Percentiles rank a stretch among this genome's conserved stretches.
These are phyloP conservation scores for Luidia sarsii DNA, from an alignment of 53 echinoderm and acorn worm genomes.

Conservation along the genomic window DNA sequence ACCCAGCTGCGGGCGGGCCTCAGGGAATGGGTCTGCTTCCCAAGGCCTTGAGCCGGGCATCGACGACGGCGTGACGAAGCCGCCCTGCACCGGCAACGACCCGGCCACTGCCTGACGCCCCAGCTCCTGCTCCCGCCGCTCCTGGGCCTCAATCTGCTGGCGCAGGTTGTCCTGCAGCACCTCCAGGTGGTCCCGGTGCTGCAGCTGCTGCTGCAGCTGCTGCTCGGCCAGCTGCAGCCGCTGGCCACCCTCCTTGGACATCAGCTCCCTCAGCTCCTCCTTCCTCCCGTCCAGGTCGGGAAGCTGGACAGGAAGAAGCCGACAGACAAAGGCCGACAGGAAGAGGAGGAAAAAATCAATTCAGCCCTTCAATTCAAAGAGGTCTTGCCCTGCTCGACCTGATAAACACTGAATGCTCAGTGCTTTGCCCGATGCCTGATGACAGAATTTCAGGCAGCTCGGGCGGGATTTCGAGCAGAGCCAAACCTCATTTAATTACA, in stretches of 20 bases:
- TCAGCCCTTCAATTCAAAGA: not conserved
- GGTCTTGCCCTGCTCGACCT: not conserved
- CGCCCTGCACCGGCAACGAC: constrained; percentile 33
- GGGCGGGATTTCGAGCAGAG: too few species aligned
- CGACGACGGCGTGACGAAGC: constrained; percentile 52
- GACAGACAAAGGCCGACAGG: not conserved
- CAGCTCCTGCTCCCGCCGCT: constrained; percentile 3
- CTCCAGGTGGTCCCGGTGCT: constrained; percentile 49
- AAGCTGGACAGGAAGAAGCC: too few species aligned
- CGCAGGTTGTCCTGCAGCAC: constrained; percentile 55
- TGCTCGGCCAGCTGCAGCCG: constrained; percentile 53
- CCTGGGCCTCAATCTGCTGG: constrained; percentile 33
- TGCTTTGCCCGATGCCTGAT: too few species aligned
- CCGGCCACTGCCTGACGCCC: constrained; percentile 32
- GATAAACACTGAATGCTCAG: too few species aligned
- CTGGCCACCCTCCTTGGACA: constrained; percentile 59
- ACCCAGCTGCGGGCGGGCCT: constrained; percentile 18
- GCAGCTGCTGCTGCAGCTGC: constrained; percentile 42
- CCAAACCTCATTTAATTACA: too few species aligned
- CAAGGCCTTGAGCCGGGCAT: constrained; percentile 52
- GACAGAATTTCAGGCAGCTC: too few species aligned
- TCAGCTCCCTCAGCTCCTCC: constrained; percentile 57
- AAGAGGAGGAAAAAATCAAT: not conserved
- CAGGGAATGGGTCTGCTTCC: constrained; percentile 41
- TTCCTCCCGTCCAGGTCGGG: constrained; percentile 45